A percentile compares a stretch with the other conserved stretches of the same genome.
Evolutionary conservation across 2,888 invertebrate genomes (phyloP).

Genomic region (Argyra leucocephala): DNA sequence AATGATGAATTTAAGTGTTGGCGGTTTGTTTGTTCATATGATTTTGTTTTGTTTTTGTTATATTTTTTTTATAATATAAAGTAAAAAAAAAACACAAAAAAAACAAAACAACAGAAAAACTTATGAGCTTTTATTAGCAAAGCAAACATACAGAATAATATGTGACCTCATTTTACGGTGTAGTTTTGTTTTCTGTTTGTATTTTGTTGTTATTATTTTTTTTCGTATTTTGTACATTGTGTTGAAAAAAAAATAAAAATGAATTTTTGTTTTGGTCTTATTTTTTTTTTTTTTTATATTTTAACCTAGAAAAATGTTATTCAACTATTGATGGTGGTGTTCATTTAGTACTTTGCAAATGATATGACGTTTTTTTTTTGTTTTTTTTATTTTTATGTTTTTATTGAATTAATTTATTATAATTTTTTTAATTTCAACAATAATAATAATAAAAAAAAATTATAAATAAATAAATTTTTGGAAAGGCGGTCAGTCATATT

Average conservation of each 20-base stretch:
- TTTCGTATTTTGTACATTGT: background rate
- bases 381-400: background rate
- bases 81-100: no score
- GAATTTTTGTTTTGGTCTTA: background rate
- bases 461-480: background rate
- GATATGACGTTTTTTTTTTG: background rate
- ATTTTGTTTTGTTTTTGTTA: background rate
- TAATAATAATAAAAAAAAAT: background rate
- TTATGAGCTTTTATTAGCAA: slow-evolving; percentile 6
- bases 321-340: slow-evolving; percentile 15
- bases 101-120: background rate
- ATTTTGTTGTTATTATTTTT: background rate
- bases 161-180: slow-evolving; percentile 1
- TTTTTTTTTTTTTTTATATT: background rate
- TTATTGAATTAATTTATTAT: background rate
- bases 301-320: slow-evolving; percentile 11
- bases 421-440: background rate
- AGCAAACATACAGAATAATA: background rate
- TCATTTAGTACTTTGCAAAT: slow-evolving; percentile 12
- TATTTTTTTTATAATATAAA: background rate
- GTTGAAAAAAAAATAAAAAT: background rate
- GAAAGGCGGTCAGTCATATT: slow-evolving; percentile 3
- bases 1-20: background rate
- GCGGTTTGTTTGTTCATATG: background rate
- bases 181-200: background rate